Evolutionary conservation across 2,888 invertebrate species (phyloP), one percentile per base, ranked within the genome.

Genomic region (Oegoconia quadripuncta): DNA sequence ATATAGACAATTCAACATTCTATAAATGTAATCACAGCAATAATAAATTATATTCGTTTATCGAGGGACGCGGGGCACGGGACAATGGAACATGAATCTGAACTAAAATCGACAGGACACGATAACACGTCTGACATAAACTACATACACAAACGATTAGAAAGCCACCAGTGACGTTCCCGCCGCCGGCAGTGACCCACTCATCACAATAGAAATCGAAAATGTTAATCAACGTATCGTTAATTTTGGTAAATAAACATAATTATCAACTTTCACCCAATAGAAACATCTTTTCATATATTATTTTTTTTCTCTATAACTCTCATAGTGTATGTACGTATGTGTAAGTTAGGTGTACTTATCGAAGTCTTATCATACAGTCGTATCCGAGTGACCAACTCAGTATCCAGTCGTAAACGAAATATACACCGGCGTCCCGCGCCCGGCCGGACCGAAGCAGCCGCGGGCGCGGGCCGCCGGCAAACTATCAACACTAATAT

Each of bases 1-100:
- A 57, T 62, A 69, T 15, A 71, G 68, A 69, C 62, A 70, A 64
- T 72, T 72, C 69, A 81, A 79, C 72, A 72, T 72, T 73, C 75
- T 73, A 80, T 77, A 80, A 74, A 78, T 80, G 78, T 83, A 83
- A 86, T 86, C 82, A 86, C 83, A 84, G 82, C 78, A 77, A 75
- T 64, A 65, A 67, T 79, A 80, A 84, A 84, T 81, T 78, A 83
- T 75, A 78, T 55, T 69, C 63, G 58, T 70, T 59, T 63, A 69
- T 71, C 51, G 63, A 58, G 69, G 70, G 68, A 65, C 65, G 69
- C 64, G 27, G 73, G 77, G 71, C 66, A 71, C 74, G 61, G 73
- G 72, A 75, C 73, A 67, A 74, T 69, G 77, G 72, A 68, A 75
- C 70, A 72, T 65, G 71, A 69, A 66, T 68, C 68, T 60, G 73